Conservation (phyloP, 2,888 invertebrate genomes). For the Exephanes ischioxanthus region DNA sequence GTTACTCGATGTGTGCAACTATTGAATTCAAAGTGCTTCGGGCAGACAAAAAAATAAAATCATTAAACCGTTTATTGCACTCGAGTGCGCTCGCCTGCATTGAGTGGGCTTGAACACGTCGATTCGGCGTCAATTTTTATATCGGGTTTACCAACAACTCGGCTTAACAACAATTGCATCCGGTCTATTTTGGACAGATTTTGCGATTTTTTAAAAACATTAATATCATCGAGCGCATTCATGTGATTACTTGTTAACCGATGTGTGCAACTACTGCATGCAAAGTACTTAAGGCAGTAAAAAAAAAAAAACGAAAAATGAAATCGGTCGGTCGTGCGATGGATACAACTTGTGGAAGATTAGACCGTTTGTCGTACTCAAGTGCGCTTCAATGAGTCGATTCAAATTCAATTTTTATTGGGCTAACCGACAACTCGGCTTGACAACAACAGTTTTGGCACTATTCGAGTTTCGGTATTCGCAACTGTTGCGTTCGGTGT, state of each 20-base stretch:
- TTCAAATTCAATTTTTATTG: neutral
- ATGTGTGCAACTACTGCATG: no score
- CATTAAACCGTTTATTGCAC: slow-evolving; percentile 60
- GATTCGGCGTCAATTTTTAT: neutral
- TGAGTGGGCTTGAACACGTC: neutral
- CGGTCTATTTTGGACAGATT: no score
- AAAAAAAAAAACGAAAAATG: no score
- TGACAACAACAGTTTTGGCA: neutral
- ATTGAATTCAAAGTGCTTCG: no score
- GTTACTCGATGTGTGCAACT: no score
- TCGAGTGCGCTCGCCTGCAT: neutral
- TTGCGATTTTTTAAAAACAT: neutral
- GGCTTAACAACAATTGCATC: neutral
- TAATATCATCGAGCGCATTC: no score
- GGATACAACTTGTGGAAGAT: no score
- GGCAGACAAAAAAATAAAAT: no score
- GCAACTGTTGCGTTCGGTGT: neutral
- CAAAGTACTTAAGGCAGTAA: no score
- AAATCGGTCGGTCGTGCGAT: no score
- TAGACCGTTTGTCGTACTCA: neutral
- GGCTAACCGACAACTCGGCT: neutral
- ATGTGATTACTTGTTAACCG: no score
- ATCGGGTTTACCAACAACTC: neutral
- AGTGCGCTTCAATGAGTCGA: neutral
- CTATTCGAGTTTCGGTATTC: neutral